Base-by-base conservation (phyloP, 2,797 vertebrate genomes). In the Cetoscarus ocellatus region DNA sequence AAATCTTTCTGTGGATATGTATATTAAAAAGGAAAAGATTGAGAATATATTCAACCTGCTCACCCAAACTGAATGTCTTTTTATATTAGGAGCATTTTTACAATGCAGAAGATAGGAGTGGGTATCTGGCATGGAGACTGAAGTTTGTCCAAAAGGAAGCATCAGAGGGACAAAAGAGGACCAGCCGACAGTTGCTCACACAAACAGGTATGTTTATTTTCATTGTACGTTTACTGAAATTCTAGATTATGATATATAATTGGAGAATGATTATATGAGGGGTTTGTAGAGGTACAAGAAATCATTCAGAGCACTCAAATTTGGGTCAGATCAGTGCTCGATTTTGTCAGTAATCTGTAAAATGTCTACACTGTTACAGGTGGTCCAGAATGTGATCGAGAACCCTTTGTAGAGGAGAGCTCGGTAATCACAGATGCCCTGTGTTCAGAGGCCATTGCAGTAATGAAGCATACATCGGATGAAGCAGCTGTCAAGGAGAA, bases 41-140 rank as follows among this genome's bases (percentile, higher is more conserved):
- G 5, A 8, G 5, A 38, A 8, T 38, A 8, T 38, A 38, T 38
- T 38, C 8, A 8, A 38, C 5, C 36, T 38, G n/a, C n/a, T n/a
- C n/a, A n/a, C n/a, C n/a, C n/a, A n/a, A n/a, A n/a, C n/a, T n/a
- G n/a, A 38, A 38, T 5, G 8, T 5, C 43, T 5, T 13, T 44
- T 9, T 76, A 11, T 8, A 5, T 68, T 66, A 61, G 52, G 58
- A 76, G 19, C 72, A 79, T 56, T 85, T 51, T 44, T 68, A 82
- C 75, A 85, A 73, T 76, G 44, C 51, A 59, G 53, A 48, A 62
- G 51, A 79, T 66, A 52, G 59, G 18, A 77, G 69, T 77, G 62
- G 62, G 7, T 48, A 48, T 48, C 45, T 48, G 10, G 67, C 68
- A 55, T 71, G 62, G 15, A 48, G 45, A 17, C 15, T 48, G n/a